Percentiles rank a stretch among this genome's conserved stretches.
These are phyloP conservation scores for Eretmochelys imbricata DNA, from an alignment of 2,113 vertebrate genomes.

Conservation along the genomic window DNA sequence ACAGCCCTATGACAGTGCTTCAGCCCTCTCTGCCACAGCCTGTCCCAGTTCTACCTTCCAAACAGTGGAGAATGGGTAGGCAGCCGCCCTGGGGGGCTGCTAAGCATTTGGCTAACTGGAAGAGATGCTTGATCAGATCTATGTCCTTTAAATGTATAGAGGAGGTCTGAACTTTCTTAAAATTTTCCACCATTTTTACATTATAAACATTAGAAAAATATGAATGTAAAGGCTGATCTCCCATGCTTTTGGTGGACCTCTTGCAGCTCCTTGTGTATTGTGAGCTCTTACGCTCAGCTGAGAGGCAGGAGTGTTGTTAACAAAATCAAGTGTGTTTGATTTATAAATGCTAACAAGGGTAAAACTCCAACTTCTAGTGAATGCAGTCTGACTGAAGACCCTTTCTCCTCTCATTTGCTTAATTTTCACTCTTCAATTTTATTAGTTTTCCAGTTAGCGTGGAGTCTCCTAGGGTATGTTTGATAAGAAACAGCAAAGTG, in stretches of 20 bases:
- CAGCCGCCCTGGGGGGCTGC: background rate
- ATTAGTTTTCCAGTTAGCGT: background rate
- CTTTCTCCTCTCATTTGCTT: background rate
- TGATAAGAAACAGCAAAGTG: background rate
- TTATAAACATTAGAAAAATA: too few species aligned
- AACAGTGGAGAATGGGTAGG: background rate
- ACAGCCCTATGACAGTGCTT: background rate
- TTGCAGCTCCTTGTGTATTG: too few species aligned
- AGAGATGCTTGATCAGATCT: background rate
- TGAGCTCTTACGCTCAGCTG: too few species aligned
- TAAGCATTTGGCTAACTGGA: background rate
- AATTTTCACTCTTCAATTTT: background rate
- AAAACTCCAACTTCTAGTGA: background rate
- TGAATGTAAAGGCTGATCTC: too few species aligned
- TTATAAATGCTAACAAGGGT: background rate
- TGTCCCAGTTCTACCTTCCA: too few species aligned
- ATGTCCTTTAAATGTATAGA: too few species aligned
- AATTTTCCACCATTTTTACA: background rate
- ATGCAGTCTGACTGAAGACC: background rate
- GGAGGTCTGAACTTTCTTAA: background rate
- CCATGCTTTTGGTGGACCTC: too few species aligned
- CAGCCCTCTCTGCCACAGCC: background rate
- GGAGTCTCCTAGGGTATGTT: background rate
- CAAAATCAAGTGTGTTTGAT: background rate
- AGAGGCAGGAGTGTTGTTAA: background rate